Evolutionary conservation across 2,888 invertebrate species (phyloP).

Genomic region (Abscondita cerata): DNA sequence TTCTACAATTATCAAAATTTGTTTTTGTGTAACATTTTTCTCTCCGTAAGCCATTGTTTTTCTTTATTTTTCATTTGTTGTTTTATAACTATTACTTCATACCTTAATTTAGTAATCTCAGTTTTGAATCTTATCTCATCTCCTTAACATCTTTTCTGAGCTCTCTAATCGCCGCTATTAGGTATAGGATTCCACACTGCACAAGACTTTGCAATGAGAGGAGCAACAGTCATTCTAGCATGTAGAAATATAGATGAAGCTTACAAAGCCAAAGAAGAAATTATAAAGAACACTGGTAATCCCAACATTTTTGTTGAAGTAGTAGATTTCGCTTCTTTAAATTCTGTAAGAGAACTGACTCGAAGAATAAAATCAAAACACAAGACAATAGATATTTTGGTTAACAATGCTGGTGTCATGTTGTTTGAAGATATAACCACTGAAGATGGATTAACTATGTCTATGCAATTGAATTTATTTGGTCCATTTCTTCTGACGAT

Average conservation of each 20-base stretch:
- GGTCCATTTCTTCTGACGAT: constrained; percentile 39
- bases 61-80: too few species aligned
- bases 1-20: too few species aligned
- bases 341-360: constrained; percentile 67
- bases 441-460: not conserved
- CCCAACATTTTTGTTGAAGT: constrained; percentile 54
- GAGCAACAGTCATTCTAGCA: constrained; percentile 62
- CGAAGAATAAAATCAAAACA: constrained; percentile 60
- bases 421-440: not conserved
- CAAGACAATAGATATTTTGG: not conserved
- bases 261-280: constrained; percentile 34
- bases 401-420: not conserved
- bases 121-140: too few species aligned
- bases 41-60: too few species aligned
- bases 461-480: constrained; percentile 2
- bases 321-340: constrained; percentile 63
- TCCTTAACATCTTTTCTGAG: too few species aligned
- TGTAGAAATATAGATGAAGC: constrained; percentile 55
- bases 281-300: constrained; percentile 50
- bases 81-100: too few species aligned
- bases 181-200: constrained; percentile 59
- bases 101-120: too few species aligned
- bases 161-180: too few species aligned
- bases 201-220: constrained; percentile 58
- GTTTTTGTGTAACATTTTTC: too few species aligned